Evolutionary conservation across 1,140 invertebrate species (phyloP).

Genomic region (Tetraneura akinire): DNA sequence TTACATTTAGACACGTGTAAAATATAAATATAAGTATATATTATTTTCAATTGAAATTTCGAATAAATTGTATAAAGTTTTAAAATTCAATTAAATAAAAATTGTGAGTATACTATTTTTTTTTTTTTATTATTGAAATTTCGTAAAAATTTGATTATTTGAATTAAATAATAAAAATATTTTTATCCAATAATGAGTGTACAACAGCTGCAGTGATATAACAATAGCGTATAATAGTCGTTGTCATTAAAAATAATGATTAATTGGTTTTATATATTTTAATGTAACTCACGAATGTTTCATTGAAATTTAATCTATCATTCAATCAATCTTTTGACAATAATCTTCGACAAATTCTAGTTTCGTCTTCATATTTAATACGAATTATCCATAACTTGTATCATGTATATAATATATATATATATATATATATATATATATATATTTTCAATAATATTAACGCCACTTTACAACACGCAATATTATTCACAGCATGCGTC

Average conservation of each 20-base stretch:
- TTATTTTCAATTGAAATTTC: too few relatives aligned
- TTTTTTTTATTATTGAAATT: too few relatives aligned
- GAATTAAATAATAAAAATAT: too few relatives aligned
- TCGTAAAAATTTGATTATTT: too few relatives aligned
- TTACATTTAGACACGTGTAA: too few relatives aligned
- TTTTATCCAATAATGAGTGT: too few relatives aligned
- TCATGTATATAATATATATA: not conserved
- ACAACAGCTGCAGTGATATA: not conserved
- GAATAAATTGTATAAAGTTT: too few relatives aligned
- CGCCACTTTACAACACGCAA: not conserved
- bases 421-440: not conserved
- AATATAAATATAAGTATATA: too few relatives aligned
- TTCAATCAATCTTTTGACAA: not conserved
- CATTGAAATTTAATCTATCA: too few relatives aligned
- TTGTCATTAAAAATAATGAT: not conserved
- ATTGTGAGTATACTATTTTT: too few relatives aligned
- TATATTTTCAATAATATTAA: not conserved
- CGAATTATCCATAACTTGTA: too few relatives aligned
- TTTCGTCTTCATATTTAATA: not conserved
- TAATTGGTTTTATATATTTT: slow-evolving; percentile 24
- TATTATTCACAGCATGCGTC: not conserved
- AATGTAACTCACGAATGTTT: not conserved
- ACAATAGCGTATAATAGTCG: not conserved
- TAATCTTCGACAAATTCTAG: not conserved
- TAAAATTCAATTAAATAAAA: too few relatives aligned